These are phyloP conservation scores for Eulacestoma nigropectus DNA, from an alignment of 2,113 vertebrate species.

Conservation along the genomic window DNA sequence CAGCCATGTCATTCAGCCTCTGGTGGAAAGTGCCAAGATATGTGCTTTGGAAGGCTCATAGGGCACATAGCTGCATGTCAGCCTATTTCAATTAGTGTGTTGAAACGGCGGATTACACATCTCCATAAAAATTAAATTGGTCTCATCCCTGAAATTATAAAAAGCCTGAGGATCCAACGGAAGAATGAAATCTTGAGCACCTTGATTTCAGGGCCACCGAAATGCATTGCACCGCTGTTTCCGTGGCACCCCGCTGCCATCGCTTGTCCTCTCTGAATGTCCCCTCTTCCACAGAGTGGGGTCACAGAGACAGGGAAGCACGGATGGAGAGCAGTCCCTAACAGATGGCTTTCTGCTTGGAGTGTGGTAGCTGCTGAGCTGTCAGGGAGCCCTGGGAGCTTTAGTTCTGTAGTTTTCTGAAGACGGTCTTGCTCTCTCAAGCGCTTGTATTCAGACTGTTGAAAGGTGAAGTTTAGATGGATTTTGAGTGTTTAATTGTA, in stretches of 20 bases:
- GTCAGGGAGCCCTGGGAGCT: background rate
- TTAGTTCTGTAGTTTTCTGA: background rate
- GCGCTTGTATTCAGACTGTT: background rate
- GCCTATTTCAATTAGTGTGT: constrained; percentile 58
- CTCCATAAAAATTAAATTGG: constrained; percentile 53
- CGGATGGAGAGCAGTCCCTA: background rate
- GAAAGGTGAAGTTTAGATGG: background rate
- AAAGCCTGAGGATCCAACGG: background rate
- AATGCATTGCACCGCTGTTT: background rate
- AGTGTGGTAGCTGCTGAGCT: background rate
- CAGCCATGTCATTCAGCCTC: constrained; percentile 35
- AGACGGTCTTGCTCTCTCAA: background rate
- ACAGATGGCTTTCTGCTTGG: background rate
- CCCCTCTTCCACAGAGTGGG: background rate
- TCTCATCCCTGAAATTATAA: constrained; percentile 45
- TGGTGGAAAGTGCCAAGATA: constrained; percentile 48
- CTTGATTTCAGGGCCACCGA: background rate
- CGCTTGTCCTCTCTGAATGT: background rate
- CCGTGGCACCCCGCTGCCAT: rapidly evolving
- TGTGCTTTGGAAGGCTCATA: constrained; percentile 49
- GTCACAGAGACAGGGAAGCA: background rate
- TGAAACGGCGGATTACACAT: constrained; percentile 45
- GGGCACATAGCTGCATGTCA: constrained; percentile 57
- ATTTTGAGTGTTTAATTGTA: background rate
- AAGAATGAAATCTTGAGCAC: constrained; percentile 18